These are phyloP conservation scores for Gyrodactylus bullatarudis DNA, from an alignment of 1,140 invertebrate species.

Conservation along the genomic window DNA sequence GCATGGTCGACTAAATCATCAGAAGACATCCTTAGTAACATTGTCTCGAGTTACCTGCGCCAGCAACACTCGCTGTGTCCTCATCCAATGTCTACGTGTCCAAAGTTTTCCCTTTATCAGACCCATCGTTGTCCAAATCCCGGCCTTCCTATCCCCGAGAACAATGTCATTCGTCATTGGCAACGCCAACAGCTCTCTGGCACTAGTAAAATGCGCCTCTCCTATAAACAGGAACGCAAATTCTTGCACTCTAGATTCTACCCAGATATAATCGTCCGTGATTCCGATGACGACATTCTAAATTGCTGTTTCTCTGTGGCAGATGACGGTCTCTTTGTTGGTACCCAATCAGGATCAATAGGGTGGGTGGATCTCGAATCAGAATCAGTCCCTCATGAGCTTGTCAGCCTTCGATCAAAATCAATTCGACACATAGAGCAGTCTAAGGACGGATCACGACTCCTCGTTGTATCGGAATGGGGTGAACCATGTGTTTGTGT, in stretches of 20 bases:
- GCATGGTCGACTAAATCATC: background rate
- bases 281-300: background rate
- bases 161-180: background rate
- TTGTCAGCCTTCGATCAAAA: background rate
- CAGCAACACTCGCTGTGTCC: conserved; percentile 35
- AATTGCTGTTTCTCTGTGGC: background rate
- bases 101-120: conserved; percentile 24
- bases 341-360: background rate
- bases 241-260: background rate
- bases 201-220: background rate
- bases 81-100: conserved; percentile 26
- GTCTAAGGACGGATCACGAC: background rate
- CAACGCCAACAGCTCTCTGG: background rate
- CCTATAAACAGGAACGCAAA: background rate
- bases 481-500: background rate
- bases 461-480: background rate
- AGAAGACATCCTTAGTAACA: conserved; percentile 34
- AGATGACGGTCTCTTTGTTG: background rate
- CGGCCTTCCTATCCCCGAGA: conserved; percentile 28
- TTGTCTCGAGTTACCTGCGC: conserved; percentile 68
- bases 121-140: conserved; percentile 51
- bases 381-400: background rate
- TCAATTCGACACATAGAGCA: background rate
- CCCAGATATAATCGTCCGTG: background rate
- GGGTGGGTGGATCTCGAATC: background rate